Percentiles rank a stretch among this genome's conserved stretches.
These are phyloP conservation scores for Menura novaehollandiae DNA, from an alignment of 2,113 vertebrate species.

Conservation along the genomic window DNA sequence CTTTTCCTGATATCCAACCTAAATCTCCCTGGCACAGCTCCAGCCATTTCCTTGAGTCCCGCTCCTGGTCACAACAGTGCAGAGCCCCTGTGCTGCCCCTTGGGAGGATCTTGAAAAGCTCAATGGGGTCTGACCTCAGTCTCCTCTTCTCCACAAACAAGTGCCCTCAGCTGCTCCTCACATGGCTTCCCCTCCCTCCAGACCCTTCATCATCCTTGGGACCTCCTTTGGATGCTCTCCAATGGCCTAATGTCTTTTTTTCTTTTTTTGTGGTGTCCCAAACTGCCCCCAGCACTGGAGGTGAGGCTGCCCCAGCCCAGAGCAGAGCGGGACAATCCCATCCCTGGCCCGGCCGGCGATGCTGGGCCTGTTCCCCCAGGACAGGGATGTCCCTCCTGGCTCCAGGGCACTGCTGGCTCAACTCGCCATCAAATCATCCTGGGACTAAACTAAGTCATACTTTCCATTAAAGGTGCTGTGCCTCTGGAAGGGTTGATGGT, in stretches of 20 bases:
- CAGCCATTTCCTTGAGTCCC: accelerated
- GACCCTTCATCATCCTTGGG: neutral
- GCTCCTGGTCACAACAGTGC: neutral
- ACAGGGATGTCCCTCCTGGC: neutral
- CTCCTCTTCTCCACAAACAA: neutral
- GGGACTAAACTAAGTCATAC: neutral
- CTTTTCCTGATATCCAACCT: accelerated
- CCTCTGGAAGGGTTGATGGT: neutral
- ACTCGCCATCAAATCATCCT: neutral
- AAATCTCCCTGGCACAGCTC: accelerated
- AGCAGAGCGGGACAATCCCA: neutral
- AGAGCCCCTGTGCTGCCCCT: neutral
- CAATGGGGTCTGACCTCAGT: neutral
- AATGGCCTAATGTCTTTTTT: neutral
- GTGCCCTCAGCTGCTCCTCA: neutral
- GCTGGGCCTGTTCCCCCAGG: neutral
- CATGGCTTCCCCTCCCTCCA: neutral
- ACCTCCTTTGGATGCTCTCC: neutral
- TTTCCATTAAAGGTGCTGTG: neutral
- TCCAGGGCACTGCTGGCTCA: neutral
- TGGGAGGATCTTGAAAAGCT: neutral
- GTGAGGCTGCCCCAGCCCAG: neutral
- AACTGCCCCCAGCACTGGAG: neutral
- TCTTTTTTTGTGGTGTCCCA: neutral
- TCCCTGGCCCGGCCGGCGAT: accelerated